Base-by-base conservation (phyloP, 2,113 vertebrate species). In the Oenanthe melanoleuca region DNA sequence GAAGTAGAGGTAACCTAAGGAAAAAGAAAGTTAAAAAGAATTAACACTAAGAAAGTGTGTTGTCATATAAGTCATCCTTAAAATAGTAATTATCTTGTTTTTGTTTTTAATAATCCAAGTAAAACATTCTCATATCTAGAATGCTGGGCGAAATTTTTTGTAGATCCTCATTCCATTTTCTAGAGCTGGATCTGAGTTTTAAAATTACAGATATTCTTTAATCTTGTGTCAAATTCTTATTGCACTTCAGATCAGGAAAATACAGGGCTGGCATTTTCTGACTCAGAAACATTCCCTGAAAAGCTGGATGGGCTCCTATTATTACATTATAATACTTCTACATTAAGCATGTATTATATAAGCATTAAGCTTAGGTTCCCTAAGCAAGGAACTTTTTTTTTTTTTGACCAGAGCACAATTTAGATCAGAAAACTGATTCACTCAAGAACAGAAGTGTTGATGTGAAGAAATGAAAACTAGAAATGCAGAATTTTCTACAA, bases 1-100 rank as follows among this genome's bases (percentile, higher is more conserved):
- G 96, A 99, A 99, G 88, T 99, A 98, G 75, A 99, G 96, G n/a
- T 98, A 98, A 93, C 98, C 99, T 99, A 49, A 80, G 80, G 49
- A 71, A 83, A 96, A 96, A 61, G 71, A 60, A 73, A 53, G 4
- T 75, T 82, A 25, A 64, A 81, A 81, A 72, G 0, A 75, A 77
- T 89, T 56, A 82, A 52, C 8, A 12, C 4, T 26, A 25, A 40
- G 55, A 50, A 82, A 47, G 2, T 20, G 40, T 55, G 40, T 47
- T 55, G 18, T 59, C 38, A 38, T 6, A 42, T 81, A 44, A 84
- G 40, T 47, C 29, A 66, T 52, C n/a, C 47, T 83, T 73, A 29
- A 81, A 50, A 72, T 69, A 64, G 23, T n/a, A 50, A 31, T 8
- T 5, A 37, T 33, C 7, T 19, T 42, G 6, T 11, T 84, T 84